Conservation (phyloP, 2,113 vertebrate genomes). For the Phaetusa simplex region DNA sequence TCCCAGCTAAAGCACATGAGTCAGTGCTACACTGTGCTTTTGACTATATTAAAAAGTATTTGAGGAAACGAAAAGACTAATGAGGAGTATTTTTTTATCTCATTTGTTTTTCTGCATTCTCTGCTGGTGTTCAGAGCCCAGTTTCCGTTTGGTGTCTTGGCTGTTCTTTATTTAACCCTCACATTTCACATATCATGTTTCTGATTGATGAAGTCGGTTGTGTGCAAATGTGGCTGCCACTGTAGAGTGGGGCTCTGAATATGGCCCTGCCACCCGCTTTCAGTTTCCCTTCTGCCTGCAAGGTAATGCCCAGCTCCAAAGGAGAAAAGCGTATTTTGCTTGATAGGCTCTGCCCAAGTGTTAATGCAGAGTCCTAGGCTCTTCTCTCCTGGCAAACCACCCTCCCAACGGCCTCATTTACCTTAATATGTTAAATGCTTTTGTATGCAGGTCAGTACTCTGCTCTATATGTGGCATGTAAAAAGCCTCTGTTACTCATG, state of each 20-base stretch:
- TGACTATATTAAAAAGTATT: background rate
- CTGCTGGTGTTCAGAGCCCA: background rate
- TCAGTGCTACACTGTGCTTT: background rate
- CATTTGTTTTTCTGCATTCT: background rate
- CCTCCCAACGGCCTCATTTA: background rate
- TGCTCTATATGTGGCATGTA: background rate
- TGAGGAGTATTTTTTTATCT: background rate
- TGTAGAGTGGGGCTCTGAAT: background rate
- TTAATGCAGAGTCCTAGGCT: background rate
- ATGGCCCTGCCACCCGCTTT: accelerated
- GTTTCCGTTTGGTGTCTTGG: background rate
- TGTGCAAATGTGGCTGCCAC: background rate
- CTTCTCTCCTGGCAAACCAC: background rate
- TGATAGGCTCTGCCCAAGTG: background rate
- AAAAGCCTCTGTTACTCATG: background rate
- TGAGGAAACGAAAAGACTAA: background rate
- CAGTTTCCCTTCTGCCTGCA: background rate
- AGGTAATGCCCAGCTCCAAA: background rate
- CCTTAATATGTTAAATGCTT: background rate
- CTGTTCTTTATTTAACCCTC: background rate
- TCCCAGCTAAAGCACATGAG: background rate
- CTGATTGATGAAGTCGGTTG: background rate
- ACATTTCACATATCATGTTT: background rate
- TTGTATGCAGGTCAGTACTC: background rate
- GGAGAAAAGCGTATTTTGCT: background rate